phyloP scores from a whole-genome alignment of 2,888 invertebrate genomes.

The Mimumesa dahlbomi region DNA sequence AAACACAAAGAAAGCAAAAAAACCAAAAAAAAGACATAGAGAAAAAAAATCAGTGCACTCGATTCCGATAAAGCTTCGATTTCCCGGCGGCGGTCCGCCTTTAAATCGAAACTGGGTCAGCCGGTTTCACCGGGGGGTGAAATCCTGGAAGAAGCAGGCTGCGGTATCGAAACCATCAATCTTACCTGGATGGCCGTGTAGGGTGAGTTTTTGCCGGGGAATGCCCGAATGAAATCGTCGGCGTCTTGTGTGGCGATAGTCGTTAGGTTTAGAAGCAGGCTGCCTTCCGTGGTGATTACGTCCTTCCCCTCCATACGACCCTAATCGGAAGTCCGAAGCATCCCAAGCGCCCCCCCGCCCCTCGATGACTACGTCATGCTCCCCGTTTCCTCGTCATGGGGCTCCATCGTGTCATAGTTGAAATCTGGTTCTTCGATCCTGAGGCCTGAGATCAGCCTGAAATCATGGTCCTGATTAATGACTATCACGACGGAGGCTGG shows the following conservation, averaged over 20 bases:
- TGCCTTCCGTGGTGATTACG: conserved; percentile 75
- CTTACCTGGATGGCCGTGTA: conserved; percentile 79
- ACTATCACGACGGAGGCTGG: too few relatives aligned
- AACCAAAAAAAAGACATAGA: too few relatives aligned
- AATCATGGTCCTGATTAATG: too few relatives aligned
- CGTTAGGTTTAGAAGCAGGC: conserved; percentile 78
- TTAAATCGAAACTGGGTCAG: too few relatives aligned
- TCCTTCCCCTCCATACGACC: conserved; percentile 80
- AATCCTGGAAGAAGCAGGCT: not conserved
- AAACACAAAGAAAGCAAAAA: too few relatives aligned
- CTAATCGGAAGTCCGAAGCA: conserved; percentile 78
- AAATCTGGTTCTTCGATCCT: too few relatives aligned
- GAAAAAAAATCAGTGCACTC: too few relatives aligned
- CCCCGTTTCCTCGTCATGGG: conserved; percentile 57
- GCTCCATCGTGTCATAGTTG: conserved; percentile 33
- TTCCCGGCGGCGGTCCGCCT: too few relatives aligned
- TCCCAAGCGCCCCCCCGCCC: conserved; percentile 76
- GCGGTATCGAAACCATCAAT: not conserved
- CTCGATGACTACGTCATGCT: conserved; percentile 70
- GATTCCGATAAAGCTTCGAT: too few relatives aligned
- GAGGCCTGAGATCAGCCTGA: too few relatives aligned
- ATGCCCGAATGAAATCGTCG: conserved; percentile 73
- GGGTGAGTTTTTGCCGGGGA: conserved; percentile 79
- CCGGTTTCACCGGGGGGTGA: too few relatives aligned
- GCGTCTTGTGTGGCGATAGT: conserved; percentile 68